These are phyloP conservation scores for Zeugodacus cucurbitae DNA, from an alignment of 1,140 invertebrate species.

Conservation along the genomic window DNA sequence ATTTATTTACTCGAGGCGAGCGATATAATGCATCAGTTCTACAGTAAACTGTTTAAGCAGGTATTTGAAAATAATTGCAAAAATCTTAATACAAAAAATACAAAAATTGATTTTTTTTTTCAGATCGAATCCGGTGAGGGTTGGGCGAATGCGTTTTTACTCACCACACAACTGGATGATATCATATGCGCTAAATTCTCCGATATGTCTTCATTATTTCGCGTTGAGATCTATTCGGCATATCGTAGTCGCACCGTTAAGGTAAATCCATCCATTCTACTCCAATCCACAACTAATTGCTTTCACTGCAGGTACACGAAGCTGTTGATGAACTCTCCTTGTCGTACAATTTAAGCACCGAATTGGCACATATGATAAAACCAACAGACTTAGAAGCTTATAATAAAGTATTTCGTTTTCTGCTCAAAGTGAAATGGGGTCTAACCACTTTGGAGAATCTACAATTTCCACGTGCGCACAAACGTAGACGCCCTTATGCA, in stretches of 20 bases:
- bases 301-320: constrained; percentile 46
- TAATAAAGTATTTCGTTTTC: constrained; percentile 57
- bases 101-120: constrained; percentile 1
- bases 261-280: not conserved
- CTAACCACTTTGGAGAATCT: constrained; percentile 58
- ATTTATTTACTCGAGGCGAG: constrained; percentile 56
- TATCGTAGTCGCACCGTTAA: constrained; percentile 47
- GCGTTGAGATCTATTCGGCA: constrained; percentile 48
- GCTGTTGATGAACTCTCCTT: constrained; percentile 54
- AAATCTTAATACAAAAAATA: not conserved
- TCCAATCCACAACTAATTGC: not conserved
- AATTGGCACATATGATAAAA: constrained; percentile 51
- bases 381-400: constrained; percentile 49
- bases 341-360: constrained; percentile 48
- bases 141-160: constrained; percentile 52
- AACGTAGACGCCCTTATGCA: constrained; percentile 42
- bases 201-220: constrained; percentile 44
- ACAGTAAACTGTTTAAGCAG: constrained; percentile 53
- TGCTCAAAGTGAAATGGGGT: constrained; percentile 63
- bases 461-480: constrained; percentile 48
- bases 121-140: constrained; percentile 53
- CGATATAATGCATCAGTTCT: constrained; percentile 55
- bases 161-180: constrained; percentile 52
- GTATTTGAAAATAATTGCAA: constrained; percentile 2
- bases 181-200: constrained; percentile 48